Evolutionary conservation across 1,140 invertebrate species (phyloP).

Genomic region (Tetramorium simillimum): DNA sequence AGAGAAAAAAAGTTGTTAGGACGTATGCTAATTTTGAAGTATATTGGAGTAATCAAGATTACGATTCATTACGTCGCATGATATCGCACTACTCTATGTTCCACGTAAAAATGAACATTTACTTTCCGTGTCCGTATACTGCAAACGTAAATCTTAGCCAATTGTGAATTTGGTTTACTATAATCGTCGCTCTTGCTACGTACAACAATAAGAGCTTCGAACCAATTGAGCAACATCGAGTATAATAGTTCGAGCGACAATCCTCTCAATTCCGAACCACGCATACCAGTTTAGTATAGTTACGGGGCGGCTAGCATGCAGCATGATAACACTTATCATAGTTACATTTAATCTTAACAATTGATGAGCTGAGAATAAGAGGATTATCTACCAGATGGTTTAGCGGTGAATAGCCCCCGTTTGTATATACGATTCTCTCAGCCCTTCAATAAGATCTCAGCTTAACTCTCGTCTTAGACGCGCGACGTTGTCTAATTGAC

Average conservation of each 20-base stretch:
- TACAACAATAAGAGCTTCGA: constrained; percentile 24
- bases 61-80: neutral
- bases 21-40: neutral
- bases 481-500: constrained; percentile 40
- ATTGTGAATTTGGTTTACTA: neutral
- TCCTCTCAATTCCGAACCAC: constrained; percentile 13
- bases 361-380: constrained; percentile 7
- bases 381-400: constrained; percentile 17
- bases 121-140: neutral
- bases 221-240: neutral
- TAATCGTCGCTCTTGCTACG: constrained; percentile 19
- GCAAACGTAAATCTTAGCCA: neutral
- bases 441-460: constrained; percentile 16
- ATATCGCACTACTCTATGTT: neutral
- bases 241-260: neutral
- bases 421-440: constrained; percentile 9
- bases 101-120: neutral
- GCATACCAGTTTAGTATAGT: constrained; percentile 16
- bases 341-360: constrained; percentile 34
- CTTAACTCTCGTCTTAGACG: neutral
- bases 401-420: neutral
- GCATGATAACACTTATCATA: constrained; percentile 31
- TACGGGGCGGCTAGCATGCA: constrained; percentile 2
- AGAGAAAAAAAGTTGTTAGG: neutral
- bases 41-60: neutral